A percentile compares a stretch with the other conserved stretches of the same genome.
phyloP scores from a whole-genome alignment of 2,797 vertebrate species.

The Dromococcyx pavoninus region DNA sequence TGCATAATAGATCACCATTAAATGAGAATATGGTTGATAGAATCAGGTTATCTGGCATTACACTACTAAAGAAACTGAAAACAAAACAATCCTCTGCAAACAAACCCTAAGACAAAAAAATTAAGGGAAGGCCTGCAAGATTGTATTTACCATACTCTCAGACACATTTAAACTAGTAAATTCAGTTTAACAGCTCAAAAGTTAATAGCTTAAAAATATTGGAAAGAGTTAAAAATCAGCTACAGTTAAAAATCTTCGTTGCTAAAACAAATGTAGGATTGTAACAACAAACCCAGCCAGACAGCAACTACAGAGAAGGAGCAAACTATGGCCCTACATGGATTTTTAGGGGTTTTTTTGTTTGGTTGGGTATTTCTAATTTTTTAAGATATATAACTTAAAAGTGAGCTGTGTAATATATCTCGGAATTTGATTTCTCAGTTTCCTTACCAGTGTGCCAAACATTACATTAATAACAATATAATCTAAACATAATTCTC shows the following conservation, averaged over 20 bases:
- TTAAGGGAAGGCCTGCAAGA: not conserved
- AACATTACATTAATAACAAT: slow-evolving; percentile 62
- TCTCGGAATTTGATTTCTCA: not conserved
- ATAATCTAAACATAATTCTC: slow-evolving; percentile 50
- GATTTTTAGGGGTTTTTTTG: not conserved
- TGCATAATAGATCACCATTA: not conserved
- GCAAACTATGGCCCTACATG: not conserved
- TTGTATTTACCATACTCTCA: not conserved
- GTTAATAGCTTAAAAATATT: not conserved
- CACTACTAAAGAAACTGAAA: not conserved
- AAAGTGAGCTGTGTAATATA: rapidly evolving
- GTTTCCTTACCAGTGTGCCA: slow-evolving; percentile 55
- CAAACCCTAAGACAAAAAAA: not conserved
- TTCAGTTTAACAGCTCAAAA: not conserved
- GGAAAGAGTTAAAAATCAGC: not conserved
- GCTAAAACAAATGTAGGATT: not conserved
- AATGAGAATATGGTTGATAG: not conserved
- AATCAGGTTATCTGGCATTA: not conserved
- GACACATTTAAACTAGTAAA: not conserved
- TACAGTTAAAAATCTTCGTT: not conserved
- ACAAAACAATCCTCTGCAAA: not conserved
- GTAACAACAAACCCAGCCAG: not conserved
- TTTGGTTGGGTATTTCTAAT: not conserved
- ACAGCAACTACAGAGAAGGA: not conserved
- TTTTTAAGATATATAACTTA: not conserved